Base-by-base conservation (phyloP, 2,113 vertebrate species). In the Sorex fumeus region DNA sequence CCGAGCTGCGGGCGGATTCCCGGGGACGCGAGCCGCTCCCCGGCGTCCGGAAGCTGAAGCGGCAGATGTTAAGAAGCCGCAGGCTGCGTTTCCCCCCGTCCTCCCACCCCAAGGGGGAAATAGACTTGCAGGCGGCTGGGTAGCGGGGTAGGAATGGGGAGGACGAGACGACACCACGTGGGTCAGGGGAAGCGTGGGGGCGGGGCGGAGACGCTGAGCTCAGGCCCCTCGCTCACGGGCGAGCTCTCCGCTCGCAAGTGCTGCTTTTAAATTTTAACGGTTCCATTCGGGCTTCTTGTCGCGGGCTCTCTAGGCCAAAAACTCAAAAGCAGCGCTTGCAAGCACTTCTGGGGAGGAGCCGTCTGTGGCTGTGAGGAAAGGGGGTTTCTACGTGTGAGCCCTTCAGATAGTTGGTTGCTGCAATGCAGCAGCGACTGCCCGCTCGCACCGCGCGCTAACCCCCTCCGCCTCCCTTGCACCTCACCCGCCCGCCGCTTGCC, bases 381-480 rank as follows among this genome's bases (percentile, higher is more conserved):
- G 75, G 66, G 28, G 15, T 27, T 13, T 15, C 62, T 27, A 50
- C 15, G 0, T 0, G 71, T 0, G 69, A 50, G 45, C 43, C 23
- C 70, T 81, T n/a, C 23, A 1, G 69, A 2, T 6, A 15, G 89
- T 77, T 53, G 30, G 11, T 25, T 91, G 62, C 91, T 94, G 93
- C 90, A 93, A 2, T 95, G 94, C 93, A 53, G 81, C 34, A 8
- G 66, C 34, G 2, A 60, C 57, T 34, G 0, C 76, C 60, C 12
- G 36, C 45, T 8, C 40, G 45, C 19, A 34, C 45, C 21, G 2
- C n/a, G 18, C 69, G 7, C 6, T 2, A 19, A 3, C 60, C 3
- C 60, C 45, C 34, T 8, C 27, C 32, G 8, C 18, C 13, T 50
- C 47, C 40, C 47, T 50, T 50, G 47, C 47, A 10, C 47, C 47